A percentile compares a stretch with the other conserved stretches of the same genome.
These are phyloP conservation scores for Eulimnadia texana DNA, from an alignment of 1,140 invertebrate genomes.

Conservation along the genomic window DNA sequence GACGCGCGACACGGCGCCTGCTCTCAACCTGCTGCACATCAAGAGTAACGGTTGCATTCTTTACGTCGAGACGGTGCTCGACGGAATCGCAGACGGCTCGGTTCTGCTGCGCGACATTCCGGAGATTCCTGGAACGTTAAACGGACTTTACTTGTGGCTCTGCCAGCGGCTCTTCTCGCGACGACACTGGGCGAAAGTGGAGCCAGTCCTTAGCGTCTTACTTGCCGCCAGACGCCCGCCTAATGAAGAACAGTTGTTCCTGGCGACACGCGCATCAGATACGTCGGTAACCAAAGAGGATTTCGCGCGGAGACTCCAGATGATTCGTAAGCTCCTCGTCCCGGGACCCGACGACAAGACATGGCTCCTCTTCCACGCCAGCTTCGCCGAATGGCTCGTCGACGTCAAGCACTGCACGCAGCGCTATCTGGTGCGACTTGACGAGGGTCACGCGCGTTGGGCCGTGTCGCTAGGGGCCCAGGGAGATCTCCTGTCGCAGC, in stretches of 20 bases:
- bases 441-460: conserved; percentile 71
- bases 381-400: conserved; percentile 83
- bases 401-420: conserved; percentile 94
- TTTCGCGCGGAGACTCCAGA: conserved; percentile 61
- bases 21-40: conserved; percentile 86
- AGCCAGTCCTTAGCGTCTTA: conserved; percentile 70
- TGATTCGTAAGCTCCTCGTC: conserved; percentile 55
- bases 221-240: conserved; percentile 72
- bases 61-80: conserved; percentile 81
- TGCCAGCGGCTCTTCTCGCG: conserved; percentile 81
- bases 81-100: conserved; percentile 82
- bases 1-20: conserved; percentile 73
- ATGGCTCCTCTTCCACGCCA: conserved; percentile 70
- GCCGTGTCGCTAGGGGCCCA: conserved; percentile 63
- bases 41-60: conserved; percentile 93
- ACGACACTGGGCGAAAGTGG: conserved; percentile 72
- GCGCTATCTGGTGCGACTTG: conserved; percentile 74
- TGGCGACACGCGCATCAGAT: conserved; percentile 66
- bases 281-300: conserved; percentile 64
- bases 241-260: conserved; percentile 60
- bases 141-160: conserved; percentile 87
- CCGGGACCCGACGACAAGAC: conserved; percentile 30
- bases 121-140: conserved; percentile 86
- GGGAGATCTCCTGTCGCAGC: conserved; percentile 35
- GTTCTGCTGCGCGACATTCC: conserved; percentile 69